phyloP scores from a whole-genome alignment of 2,797 vertebrate genomes.

The Euthynnus affinis region DNA sequence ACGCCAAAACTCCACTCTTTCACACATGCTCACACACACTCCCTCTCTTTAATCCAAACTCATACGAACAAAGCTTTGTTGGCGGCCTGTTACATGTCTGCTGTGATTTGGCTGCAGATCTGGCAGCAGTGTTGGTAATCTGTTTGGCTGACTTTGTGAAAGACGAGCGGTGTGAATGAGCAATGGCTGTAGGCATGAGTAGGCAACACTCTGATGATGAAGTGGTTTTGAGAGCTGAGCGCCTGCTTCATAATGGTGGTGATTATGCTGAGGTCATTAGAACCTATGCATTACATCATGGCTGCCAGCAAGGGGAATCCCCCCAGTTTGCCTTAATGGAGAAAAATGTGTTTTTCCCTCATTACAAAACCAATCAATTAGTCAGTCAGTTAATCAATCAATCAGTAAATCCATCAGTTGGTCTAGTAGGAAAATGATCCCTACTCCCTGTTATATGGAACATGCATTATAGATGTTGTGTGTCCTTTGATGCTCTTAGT shows the following conservation, averaged over 20 bases:
- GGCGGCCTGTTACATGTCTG: slow-evolving; percentile 29
- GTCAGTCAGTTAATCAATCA: slow-evolving; percentile 57
- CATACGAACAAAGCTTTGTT: slow-evolving; percentile 52
- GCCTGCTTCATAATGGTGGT: slow-evolving; percentile 71
- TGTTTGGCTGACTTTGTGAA: slow-evolving; percentile 48
- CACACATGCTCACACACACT: background rate
- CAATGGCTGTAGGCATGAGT: slow-evolving; percentile 61
- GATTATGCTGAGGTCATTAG: slow-evolving; percentile 82
- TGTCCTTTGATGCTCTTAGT: slow-evolving; percentile 47
- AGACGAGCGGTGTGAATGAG: slow-evolving; percentile 53
- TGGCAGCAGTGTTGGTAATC: slow-evolving; percentile 43
- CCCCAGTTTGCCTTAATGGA: slow-evolving; percentile 60
- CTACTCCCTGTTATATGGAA: slow-evolving; percentile 28
- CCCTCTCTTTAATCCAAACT: slow-evolving; percentile 4
- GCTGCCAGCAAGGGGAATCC: slow-evolving; percentile 57
- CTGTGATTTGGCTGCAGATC: slow-evolving; percentile 55
- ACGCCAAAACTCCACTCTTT: slow-evolving; percentile 18
- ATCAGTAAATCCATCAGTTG: slow-evolving; percentile 67
- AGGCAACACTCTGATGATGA: slow-evolving; percentile 70
- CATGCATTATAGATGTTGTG: slow-evolving; percentile 61
- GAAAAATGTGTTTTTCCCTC: slow-evolving; percentile 67
- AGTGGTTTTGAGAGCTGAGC: slow-evolving; percentile 64
- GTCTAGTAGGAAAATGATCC: slow-evolving; percentile 42
- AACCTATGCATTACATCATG: slow-evolving; percentile 75
- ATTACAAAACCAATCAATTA: slow-evolving; percentile 69